Evolutionary conservation across 2,797 vertebrate genomes (phyloP).

Genomic region (Hypotaenidia okinawae): DNA sequence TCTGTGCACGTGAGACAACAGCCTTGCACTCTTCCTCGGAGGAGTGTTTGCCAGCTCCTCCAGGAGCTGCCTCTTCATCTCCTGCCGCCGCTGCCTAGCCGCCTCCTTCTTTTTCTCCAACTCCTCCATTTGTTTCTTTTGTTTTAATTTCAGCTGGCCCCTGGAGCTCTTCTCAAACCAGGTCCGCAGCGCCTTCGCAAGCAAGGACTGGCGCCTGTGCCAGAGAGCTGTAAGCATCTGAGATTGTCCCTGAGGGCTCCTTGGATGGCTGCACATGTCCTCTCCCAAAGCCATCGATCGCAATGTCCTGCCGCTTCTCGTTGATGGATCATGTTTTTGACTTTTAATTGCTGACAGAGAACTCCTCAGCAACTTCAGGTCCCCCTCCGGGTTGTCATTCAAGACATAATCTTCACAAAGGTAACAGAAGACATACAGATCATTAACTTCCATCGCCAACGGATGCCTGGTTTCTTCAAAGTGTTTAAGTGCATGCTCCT

Average conservation of each 20-base stretch:
- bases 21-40: slow-evolving; percentile 94
- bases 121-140: slow-evolving; percentile 82
- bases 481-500: slow-evolving; percentile 94
- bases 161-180: slow-evolving; percentile 85
- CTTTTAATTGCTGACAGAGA: slow-evolving; percentile 89
- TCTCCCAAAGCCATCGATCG: slow-evolving; percentile 85
- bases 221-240: slow-evolving; percentile 91
- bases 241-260: slow-evolving; percentile 80
- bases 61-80: slow-evolving; percentile 91
- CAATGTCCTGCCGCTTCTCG: slow-evolving; percentile 83
- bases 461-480: slow-evolving; percentile 92
- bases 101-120: slow-evolving; percentile 86
- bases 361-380: slow-evolving; percentile 93
- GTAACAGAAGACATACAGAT: slow-evolving; percentile 96
- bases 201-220: slow-evolving; percentile 90
- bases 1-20: slow-evolving; percentile 88
- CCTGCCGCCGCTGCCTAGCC: slow-evolving; percentile 86
- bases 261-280: slow-evolving; percentile 63
- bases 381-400: slow-evolving; percentile 96
- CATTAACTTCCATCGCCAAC: slow-evolving; percentile 95
- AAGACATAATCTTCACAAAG: slow-evolving; percentile 96
- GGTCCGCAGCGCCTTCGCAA: slow-evolving; percentile 83
- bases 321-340: slow-evolving; percentile 67
- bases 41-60: slow-evolving; percentile 92
- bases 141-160: slow-evolving; percentile 81